A percentile compares a stretch with the other conserved stretches of the same genome.
These are phyloP conservation scores for Xiphophorus couchianus DNA, from an alignment of 2,113 vertebrate genomes.

Conservation along the genomic window DNA sequence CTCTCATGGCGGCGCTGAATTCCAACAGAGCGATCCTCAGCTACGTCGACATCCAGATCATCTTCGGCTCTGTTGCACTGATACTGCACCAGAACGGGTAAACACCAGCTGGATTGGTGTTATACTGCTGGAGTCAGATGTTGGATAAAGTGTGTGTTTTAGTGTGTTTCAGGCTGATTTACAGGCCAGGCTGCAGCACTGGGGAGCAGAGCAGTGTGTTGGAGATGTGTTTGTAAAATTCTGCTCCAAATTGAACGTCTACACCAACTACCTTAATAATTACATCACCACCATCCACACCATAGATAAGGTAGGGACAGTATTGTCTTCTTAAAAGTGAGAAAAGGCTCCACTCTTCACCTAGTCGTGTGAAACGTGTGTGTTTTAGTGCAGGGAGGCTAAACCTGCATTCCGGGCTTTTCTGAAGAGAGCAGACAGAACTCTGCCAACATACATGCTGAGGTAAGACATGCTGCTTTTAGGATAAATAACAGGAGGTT, in stretches of 20 bases:
- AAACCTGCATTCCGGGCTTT: conserved; percentile 85
- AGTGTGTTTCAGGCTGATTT: conserved; percentile 79
- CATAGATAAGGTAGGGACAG: conserved; percentile 82
- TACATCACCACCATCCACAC: conserved; percentile 81
- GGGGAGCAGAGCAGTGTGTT: conserved; percentile 81
- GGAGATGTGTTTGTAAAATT: conserved; percentile 82
- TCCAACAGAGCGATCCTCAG: conserved; percentile 85
- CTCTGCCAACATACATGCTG: conserved; percentile 82
- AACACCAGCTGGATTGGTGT: not conserved
- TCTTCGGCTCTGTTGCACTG: conserved; percentile 77
- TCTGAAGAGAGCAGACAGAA: conserved; percentile 83
- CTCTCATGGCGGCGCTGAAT: conserved; percentile 81
- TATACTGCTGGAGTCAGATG: too few relatives aligned
- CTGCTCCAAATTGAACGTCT: conserved; percentile 76
- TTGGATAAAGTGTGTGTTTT: conserved; percentile 3
- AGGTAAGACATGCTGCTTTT: conserved; percentile 71
- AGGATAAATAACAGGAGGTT: too few relatives aligned
- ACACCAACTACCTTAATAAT: conserved; percentile 86
- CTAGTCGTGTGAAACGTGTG: not conserved
- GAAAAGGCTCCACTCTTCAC: too few relatives aligned
- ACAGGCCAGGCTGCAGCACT: conserved; percentile 75
- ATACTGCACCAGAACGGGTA: conserved; percentile 82
- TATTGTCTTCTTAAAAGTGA: too few relatives aligned
- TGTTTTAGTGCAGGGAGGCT: conserved; percentile 81
- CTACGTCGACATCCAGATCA: conserved; percentile 71